Evolutionary conservation across 2,888 invertebrate genomes (phyloP).

Genomic region (Macrosoma leucophasiata): DNA sequence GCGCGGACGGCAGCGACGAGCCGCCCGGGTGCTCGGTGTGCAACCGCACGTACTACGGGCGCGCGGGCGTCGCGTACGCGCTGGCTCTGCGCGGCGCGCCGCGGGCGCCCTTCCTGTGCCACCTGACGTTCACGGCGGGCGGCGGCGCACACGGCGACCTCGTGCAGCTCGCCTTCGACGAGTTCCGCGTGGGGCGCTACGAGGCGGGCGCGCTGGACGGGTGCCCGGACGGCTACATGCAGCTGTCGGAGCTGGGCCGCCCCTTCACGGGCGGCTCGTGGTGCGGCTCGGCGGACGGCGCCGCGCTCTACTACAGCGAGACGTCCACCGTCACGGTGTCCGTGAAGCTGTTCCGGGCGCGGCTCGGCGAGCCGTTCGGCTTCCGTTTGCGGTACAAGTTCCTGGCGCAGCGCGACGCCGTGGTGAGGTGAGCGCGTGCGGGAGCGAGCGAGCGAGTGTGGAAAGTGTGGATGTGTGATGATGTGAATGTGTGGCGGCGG

Average conservation of each 20-base stretch:
- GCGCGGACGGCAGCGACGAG: conserved; percentile 91
- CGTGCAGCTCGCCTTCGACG: conserved; percentile 92
- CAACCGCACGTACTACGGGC: conserved; percentile 94
- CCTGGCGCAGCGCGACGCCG: conserved; percentile 85
- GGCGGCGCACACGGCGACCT: conserved; percentile 92
- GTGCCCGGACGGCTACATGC: conserved; percentile 92
- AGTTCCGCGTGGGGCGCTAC: conserved; percentile 90
- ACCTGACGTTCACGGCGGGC: conserved; percentile 93
- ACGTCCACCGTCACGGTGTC: conserved; percentile 92
- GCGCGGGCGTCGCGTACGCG: conserved; percentile 87
- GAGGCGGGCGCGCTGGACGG: conserved; percentile 83
- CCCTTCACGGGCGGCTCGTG: conserved; percentile 93
- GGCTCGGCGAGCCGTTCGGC: conserved; percentile 84
- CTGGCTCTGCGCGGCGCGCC: conserved; percentile 84
- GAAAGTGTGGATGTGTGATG: no score
- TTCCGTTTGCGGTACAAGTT: conserved; percentile 88
- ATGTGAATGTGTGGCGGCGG: no score
- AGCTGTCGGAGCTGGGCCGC: conserved; percentile 88
- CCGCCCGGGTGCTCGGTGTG: conserved; percentile 88
- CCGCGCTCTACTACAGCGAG: conserved; percentile 92
- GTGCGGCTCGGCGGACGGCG: conserved; percentile 89
- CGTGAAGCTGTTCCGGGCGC: conserved; percentile 84
- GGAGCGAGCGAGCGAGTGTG: no score
- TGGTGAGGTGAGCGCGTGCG: conserved; percentile 74
- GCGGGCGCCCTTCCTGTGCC: conserved; percentile 90